phyloP scores from a whole-genome alignment of 2,797 vertebrate species.

The Pagetopsis macropterus region DNA sequence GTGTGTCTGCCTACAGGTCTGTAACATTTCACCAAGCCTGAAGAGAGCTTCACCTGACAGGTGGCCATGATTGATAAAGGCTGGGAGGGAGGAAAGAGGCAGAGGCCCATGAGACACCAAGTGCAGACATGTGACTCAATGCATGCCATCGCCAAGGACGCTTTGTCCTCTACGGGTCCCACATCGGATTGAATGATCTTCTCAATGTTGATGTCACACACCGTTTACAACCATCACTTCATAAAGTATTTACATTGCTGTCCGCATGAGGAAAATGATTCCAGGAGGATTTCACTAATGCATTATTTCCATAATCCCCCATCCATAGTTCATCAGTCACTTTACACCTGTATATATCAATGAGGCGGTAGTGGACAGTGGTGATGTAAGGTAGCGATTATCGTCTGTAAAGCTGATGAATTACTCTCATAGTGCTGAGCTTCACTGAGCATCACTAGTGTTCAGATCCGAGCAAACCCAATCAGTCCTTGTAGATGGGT shows the following conservation, averaged over 20 bases:
- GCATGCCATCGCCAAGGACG: constrained; percentile 66
- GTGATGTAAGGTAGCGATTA: constrained; percentile 16
- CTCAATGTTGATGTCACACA: constrained; percentile 22
- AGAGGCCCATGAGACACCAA: constrained; percentile 36
- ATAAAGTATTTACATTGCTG: constrained; percentile 53
- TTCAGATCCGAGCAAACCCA: constrained; percentile 31
- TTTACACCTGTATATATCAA: constrained; percentile 59
- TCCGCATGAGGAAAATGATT: constrained; percentile 28
- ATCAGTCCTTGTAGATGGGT: constrained; percentile 20
- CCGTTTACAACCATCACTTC: constrained; percentile 23
- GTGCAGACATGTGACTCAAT: constrained; percentile 58
- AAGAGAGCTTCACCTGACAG: constrained; percentile 39
- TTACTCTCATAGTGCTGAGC: constrained; percentile 3
- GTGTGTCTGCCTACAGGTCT: constrained; percentile 14
- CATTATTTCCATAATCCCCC: constrained; percentile 53
- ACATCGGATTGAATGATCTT: constrained; percentile 32
- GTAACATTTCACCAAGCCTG: constrained; percentile 43
- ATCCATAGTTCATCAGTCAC: constrained; percentile 43
- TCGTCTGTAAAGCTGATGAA: constrained; percentile 31
- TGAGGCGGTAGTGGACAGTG: constrained; percentile 28
- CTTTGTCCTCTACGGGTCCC: constrained; percentile 64
- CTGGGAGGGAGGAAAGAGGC: constrained; percentile 41
- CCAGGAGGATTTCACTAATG: constrained; percentile 53
- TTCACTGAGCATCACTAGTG: background rate
- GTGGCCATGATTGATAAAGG: constrained; percentile 39